Base-by-base conservation (phyloP, 2,113 vertebrate species). In the Murina feae region DNA sequence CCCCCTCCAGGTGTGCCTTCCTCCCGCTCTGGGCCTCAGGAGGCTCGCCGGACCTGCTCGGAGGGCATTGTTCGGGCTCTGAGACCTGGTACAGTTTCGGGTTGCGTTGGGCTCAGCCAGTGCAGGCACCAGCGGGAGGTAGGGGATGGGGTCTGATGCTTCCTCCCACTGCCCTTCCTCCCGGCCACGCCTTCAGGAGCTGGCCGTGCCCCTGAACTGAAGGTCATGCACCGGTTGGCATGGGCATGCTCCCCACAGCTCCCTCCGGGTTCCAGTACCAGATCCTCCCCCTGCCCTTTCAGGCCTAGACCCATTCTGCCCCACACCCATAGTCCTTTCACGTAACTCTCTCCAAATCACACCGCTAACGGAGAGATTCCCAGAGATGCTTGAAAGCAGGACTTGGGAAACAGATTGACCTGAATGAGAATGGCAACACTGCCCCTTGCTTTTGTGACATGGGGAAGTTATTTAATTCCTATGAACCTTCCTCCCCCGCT, bases 321-420 rank as follows among this genome's bases (percentile, higher is more conserved):
- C 25, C 51, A 75, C 14, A 6, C 12, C 32, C 23, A 8, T 17
- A 35, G 49, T 66, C 66, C 35, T 93, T 96, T 68, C 66, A 10
- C 4, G 89, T 6, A 58, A 55, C 60, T 90, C 58, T 68, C 81
- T 87, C 74, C 32, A 58, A 76, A 85, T 55, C n/a, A 58, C 47
- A 83, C 49, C 58, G n/a, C n/a, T 13, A 63, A 30, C 3, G 6
- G 47, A 90, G 23, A 53, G 1, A 5, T 28, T 66, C 37, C 42
- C 30, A 68, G 35, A 82, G 44, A 72, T 2, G 47, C 55, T 81
- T 9, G 37, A 86, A 66, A 35, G 42, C 53, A 86, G 39, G 35
- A 35, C 68, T 95, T 44, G 32, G 69, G 91, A 92, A 83, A 76
- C 63, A 86, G 86, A 58, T 9, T 20, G 79, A 71, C 37, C 9